Percentiles rank a stretch among this genome's conserved stretches.
phyloP scores from a whole-genome alignment of 2,113 vertebrate species.

The Istiophorus platypterus region DNA sequence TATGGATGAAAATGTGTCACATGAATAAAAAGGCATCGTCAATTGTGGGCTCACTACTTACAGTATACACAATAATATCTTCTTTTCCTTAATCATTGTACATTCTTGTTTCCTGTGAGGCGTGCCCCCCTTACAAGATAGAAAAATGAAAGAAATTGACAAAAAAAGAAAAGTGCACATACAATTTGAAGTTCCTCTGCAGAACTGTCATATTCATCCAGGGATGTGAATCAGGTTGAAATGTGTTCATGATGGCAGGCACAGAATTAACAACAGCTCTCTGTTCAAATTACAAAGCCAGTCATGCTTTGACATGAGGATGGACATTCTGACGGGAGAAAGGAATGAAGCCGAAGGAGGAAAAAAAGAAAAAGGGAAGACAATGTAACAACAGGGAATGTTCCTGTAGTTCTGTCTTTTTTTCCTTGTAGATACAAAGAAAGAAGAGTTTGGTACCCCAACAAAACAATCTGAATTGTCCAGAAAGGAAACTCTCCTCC shows the following conservation, averaged over 20 bases:
- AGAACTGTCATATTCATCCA: slow-evolving; percentile 79
- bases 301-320: slow-evolving; percentile 38
- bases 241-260: slow-evolving; percentile 65
- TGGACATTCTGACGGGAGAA: slow-evolving; percentile 50
- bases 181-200: slow-evolving; percentile 76
- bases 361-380: slow-evolving; percentile 74
- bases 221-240: slow-evolving; percentile 67
- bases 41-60: slow-evolving; percentile 83
- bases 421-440: slow-evolving; percentile 61
- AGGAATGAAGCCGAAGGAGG: slow-evolving; percentile 33
- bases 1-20: slow-evolving; percentile 83
- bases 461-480: slow-evolving; percentile 66
- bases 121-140: slow-evolving; percentile 70
- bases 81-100: slow-evolving; percentile 88
- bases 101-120: slow-evolving; percentile 85
- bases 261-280: slow-evolving; percentile 63
- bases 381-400: slow-evolving; percentile 76
- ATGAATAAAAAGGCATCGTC: slow-evolving; percentile 89
- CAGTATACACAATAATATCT: slow-evolving; percentile 80
- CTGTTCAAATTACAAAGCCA: slow-evolving; percentile 46
- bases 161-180: slow-evolving; percentile 75
- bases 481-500: slow-evolving; percentile 76
- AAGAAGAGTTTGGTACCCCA: slow-evolving; percentile 66
- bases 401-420: slow-evolving; percentile 59
- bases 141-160: slow-evolving; percentile 57